Conservation (phyloP, 2,888 invertebrate species). For the Rosalia funebris region DNA sequence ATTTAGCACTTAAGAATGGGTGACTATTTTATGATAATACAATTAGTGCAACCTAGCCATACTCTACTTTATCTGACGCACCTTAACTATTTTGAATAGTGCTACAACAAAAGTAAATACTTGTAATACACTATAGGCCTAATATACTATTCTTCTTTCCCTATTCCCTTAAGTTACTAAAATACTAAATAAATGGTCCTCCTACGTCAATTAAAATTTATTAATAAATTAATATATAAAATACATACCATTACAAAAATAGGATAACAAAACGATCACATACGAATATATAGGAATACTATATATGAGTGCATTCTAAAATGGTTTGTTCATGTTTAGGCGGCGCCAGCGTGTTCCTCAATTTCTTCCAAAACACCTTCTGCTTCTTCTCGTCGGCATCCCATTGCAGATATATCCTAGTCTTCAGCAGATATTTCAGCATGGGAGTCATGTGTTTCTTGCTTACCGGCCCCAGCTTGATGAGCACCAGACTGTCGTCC, state of each 20-base stretch:
- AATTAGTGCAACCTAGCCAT: too few relatives aligned
- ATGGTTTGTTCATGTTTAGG: constrained; percentile 25
- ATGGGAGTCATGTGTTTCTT: constrained; percentile 69
- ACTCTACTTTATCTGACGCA: too few relatives aligned
- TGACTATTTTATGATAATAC: too few relatives aligned
- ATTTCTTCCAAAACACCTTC: constrained; percentile 59
- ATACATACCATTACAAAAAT: too few relatives aligned
- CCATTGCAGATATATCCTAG: constrained; percentile 74
- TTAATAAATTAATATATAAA: background rate
- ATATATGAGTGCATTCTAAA: constrained; percentile 35
- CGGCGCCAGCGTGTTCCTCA: constrained; percentile 53
- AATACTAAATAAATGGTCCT: too few relatives aligned
- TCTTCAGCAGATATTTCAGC: constrained; percentile 71
- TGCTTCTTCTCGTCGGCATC: constrained; percentile 63
- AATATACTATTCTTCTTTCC: too few relatives aligned
- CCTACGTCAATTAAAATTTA: too few relatives aligned
- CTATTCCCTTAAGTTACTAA: too few relatives aligned
- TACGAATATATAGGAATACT: constrained; percentile 4
- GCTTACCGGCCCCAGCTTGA: constrained; percentile 71
- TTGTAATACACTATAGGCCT: too few relatives aligned
- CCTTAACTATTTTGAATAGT: background rate
- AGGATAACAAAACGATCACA: too few relatives aligned
- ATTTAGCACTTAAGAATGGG: too few relatives aligned
- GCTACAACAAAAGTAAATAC: background rate
- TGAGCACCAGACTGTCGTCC: constrained; percentile 71